Conservation (phyloP, 1,140 invertebrate genomes). For the Sitodiplosis mosellana region DNA sequence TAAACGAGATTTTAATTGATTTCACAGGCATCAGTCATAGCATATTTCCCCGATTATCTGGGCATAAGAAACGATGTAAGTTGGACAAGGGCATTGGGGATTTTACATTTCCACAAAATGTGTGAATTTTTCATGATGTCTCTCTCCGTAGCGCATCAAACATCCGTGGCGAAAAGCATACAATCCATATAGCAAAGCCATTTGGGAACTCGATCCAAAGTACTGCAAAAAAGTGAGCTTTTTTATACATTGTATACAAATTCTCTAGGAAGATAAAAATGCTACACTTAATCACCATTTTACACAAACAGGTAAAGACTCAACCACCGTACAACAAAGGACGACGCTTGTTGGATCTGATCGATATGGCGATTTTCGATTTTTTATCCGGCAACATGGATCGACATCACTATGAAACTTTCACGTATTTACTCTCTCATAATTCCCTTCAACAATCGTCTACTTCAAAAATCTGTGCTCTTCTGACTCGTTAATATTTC, state of each 20-base stretch:
- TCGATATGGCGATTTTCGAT: conserved; percentile 1
- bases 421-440: neutral
- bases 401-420: neutral
- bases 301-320: neutral
- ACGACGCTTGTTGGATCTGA: neutral
- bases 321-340: neutral
- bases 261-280: neutral
- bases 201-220: neutral
- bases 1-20: too few species aligned
- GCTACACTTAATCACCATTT: neutral
- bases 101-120: neutral
- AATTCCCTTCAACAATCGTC: neutral
- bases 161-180: neutral
- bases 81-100: neutral
- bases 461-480: too few species aligned
- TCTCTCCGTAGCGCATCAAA: neutral
- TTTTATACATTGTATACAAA: neutral
- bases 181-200: neutral
- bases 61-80: neutral
- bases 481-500: too few species aligned
- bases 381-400: conserved; percentile 1
- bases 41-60: neutral
- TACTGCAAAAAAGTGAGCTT: neutral
- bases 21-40: neutral
- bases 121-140: neutral